A percentile compares a stretch with the other conserved stretches of the same genome.
phyloP scores from a whole-genome alignment of 1,140 invertebrate species.

The Lepidostoma basale region DNA sequence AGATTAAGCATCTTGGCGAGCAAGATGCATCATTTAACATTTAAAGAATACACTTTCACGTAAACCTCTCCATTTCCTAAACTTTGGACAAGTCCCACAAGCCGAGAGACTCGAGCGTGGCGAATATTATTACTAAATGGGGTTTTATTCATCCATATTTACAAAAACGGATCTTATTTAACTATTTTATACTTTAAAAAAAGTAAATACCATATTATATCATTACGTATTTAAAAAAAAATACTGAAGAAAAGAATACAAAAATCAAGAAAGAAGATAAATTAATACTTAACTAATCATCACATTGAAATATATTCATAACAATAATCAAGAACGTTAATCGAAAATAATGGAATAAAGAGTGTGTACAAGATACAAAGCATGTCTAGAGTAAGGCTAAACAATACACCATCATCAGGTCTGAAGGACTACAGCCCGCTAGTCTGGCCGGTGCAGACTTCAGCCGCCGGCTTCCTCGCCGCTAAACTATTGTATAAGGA shows the following conservation, averaged over 20 bases:
- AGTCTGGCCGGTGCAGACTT: no score
- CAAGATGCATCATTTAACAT: constrained; percentile 32
- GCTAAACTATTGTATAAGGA: not conserved
- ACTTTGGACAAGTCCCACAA: constrained; percentile 31
- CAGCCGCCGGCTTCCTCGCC: no score
- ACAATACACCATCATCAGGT: constrained; percentile 5
- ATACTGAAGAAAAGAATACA: constrained; percentile 30
- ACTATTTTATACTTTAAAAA: constrained; percentile 28
- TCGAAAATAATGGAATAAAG: constrained; percentile 26
- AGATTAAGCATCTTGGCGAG: no score
- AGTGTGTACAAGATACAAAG: constrained; percentile 12
- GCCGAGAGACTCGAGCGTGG: constrained; percentile 1
- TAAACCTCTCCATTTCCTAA: constrained; percentile 10
- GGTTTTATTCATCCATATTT: constrained; percentile 45
- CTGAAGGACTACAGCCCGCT: not conserved
- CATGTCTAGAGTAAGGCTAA: not conserved
- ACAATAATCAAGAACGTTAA: not conserved
- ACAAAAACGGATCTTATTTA: constrained; percentile 44
- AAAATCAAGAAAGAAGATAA: constrained; percentile 18
- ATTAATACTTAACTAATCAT: constrained; percentile 29
- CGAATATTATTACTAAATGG: constrained; percentile 39
- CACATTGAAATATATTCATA: constrained; percentile 21
- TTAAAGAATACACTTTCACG: constrained; percentile 30
- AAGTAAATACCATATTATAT: constrained; percentile 16
- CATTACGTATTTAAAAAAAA: constrained; percentile 17